These are phyloP conservation scores for Apamea epomidion DNA, from an alignment of 2,888 invertebrate species.

Conservation along the genomic window DNA sequence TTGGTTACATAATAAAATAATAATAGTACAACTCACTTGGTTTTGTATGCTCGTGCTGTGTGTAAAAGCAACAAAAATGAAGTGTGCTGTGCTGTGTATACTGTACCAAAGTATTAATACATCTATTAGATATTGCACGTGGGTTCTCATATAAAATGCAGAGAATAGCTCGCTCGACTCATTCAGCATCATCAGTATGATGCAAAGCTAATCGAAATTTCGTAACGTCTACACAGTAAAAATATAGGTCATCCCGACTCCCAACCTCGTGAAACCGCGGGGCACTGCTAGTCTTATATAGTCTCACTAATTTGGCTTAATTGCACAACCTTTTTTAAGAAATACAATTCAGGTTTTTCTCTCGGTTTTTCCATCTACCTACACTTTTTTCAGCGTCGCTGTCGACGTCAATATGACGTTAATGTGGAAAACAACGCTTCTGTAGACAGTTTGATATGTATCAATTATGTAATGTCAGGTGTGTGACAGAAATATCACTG, in stretches of 20 bases:
- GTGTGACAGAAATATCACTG: slow-evolving; percentile 53
- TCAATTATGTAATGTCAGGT: slow-evolving; percentile 53
- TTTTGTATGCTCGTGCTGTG: neutral
- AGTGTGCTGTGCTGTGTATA: neutral
- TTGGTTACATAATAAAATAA: neutral
- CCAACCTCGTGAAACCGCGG: neutral
- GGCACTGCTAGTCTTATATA: neutral
- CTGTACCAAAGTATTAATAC: neutral
- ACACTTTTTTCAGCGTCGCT: neutral
- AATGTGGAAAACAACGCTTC: slow-evolving; percentile 16
- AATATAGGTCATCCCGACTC: slow-evolving; percentile 40
- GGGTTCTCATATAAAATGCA: neutral
- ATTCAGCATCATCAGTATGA: slow-evolving; percentile 10
- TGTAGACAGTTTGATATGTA: slow-evolving; percentile 11
- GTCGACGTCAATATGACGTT: neutral
- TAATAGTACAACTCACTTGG: neutral
- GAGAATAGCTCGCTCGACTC: neutral
- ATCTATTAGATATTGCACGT: neutral
- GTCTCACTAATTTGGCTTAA: neutral
- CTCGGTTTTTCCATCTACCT: neutral
- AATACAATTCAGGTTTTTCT: neutral
- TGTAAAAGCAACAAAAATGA: neutral
- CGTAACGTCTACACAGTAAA: slow-evolving; percentile 46
- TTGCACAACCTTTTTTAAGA: neutral
- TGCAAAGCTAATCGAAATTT: slow-evolving; percentile 38